Conservation (phyloP, 2,888 invertebrate species). For the Calameuta filiformis region DNA sequence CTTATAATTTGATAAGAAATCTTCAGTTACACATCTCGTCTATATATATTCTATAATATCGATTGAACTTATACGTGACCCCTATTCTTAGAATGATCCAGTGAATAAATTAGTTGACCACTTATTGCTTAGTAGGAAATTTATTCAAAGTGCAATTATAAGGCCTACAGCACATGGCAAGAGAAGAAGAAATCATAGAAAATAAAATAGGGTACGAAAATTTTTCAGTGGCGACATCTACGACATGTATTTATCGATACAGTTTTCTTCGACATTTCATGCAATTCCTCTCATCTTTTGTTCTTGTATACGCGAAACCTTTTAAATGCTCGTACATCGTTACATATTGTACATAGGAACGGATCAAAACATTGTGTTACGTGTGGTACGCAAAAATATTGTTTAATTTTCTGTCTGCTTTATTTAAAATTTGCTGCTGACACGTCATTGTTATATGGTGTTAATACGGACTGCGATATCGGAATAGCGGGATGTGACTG, state of each 20-base stretch:
- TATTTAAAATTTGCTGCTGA: background rate
- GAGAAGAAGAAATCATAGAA: conserved; percentile 18
- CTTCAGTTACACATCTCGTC: background rate
- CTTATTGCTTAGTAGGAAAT: too few species aligned
- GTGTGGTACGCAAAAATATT: background rate
- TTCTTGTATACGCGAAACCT: background rate
- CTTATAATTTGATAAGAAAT: background rate
- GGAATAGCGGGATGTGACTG: background rate
- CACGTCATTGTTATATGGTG: background rate
- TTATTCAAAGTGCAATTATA: too few species aligned
- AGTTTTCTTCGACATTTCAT: background rate
- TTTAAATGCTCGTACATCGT: background rate
- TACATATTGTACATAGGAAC: background rate
- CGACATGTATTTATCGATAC: too few species aligned
- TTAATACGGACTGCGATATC: background rate
- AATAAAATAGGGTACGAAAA: conserved; percentile 5
- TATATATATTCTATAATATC: background rate
- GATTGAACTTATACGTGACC: too few species aligned
- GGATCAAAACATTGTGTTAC: background rate
- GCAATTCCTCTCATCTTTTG: background rate
- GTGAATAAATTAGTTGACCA: too few species aligned
- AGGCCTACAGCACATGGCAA: background rate
- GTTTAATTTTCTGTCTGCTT: background rate
- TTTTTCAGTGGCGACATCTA: too few species aligned
- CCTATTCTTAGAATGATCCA: too few species aligned